These are phyloP conservation scores for Casuarius casuarius DNA, from an alignment of 2,113 vertebrate species.

Conservation along the genomic window DNA sequence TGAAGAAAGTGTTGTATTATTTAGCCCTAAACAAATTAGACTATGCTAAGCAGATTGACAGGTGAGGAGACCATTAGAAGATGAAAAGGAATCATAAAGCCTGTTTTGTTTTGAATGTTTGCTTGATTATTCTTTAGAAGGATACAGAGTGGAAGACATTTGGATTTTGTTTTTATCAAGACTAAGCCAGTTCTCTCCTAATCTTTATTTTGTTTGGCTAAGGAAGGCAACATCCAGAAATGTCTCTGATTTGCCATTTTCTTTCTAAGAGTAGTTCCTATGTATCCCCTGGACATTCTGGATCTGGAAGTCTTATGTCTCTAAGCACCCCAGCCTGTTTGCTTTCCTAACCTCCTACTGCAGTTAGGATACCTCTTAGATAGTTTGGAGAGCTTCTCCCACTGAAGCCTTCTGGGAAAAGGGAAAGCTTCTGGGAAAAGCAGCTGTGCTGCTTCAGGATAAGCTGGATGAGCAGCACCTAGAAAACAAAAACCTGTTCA, in stretches of 20 bases:
- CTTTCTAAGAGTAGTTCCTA: background rate
- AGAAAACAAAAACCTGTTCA: background rate
- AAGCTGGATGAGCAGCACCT: background rate
- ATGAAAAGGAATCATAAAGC: background rate
- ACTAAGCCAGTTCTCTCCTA: background rate
- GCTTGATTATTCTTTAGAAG: background rate
- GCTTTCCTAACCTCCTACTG: fast-evolving
- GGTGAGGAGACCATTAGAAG: background rate
- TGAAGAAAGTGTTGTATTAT: background rate
- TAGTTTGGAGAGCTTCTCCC: background rate
- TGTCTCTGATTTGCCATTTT: background rate
- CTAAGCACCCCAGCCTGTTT: background rate
- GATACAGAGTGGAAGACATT: background rate
- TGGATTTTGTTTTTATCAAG: background rate
- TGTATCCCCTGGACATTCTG: background rate
- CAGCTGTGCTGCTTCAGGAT: background rate
- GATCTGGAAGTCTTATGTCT: background rate
- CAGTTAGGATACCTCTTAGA: background rate
- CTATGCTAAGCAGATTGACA: background rate
- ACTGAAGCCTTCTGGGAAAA: background rate
- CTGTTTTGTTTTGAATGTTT: background rate
- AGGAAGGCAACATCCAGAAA: background rate
- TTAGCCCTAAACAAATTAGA: background rate
- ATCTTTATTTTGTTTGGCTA: background rate
- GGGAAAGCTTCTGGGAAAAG: background rate